A percentile compares a stretch with the other conserved stretches of the same genome.
phyloP scores from a whole-genome alignment of 2,888 invertebrate species.

The Ormyrus thymus region DNA sequence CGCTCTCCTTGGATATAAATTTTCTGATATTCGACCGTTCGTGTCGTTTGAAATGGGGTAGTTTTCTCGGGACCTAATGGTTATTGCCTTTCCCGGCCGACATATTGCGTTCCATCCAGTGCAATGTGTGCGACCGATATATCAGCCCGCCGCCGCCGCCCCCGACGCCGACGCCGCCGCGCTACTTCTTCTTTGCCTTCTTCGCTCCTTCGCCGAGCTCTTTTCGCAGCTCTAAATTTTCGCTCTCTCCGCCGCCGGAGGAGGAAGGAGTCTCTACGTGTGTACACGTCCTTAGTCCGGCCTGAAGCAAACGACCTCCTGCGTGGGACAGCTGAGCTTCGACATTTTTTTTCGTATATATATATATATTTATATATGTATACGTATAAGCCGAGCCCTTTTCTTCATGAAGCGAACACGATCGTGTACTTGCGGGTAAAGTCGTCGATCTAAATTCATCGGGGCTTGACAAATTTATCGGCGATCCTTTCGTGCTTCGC shows the following conservation, averaged over 20 bases:
- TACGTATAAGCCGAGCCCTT: not conserved
- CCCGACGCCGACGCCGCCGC: not conserved
- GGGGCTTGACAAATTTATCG: not conserved
- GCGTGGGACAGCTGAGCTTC: slow-evolving; percentile 36
- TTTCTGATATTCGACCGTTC: slow-evolving; percentile 79
- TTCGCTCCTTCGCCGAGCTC: not conserved
- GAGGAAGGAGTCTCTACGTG: slow-evolving; percentile 58
- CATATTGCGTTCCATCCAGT: slow-evolving; percentile 56
- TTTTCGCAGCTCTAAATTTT: slow-evolving; percentile 48
- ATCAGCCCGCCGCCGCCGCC: slow-evolving; percentile 29
- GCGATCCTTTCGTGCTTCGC: not conserved
- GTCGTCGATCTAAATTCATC: slow-evolving; percentile 7
- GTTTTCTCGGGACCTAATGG: slow-evolving; percentile 80
- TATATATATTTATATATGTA: not conserved
- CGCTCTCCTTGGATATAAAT: slow-evolving; percentile 75
- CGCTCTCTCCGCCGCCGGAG: slow-evolving; percentile 68
- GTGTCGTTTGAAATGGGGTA: slow-evolving; percentile 80
- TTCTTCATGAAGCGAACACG: not conserved
- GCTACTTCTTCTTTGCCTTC: slow-evolving; percentile 10
- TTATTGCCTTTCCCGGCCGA: slow-evolving; percentile 78
- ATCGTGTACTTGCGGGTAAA: not conserved
- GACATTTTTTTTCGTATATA: not conserved
- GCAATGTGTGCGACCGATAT: slow-evolving; percentile 60
- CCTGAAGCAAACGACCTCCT: slow-evolving; percentile 10
- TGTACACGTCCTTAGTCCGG: not conserved